Conservation (phyloP, 2,888 invertebrate species). For the Periphyllus acericola region DNA sequence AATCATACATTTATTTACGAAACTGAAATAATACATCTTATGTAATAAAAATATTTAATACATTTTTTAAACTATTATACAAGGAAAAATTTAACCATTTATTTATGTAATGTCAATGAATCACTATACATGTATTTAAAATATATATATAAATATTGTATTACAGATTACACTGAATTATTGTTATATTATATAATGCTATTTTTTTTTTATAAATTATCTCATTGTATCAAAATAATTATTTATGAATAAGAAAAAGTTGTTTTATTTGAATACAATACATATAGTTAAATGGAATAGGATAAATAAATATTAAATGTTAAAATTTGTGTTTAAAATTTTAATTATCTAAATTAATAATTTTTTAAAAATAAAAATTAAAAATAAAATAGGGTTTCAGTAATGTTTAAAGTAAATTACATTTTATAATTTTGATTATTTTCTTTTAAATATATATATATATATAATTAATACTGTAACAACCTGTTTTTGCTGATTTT, state of each 20-base stretch:
- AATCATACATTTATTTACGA: neutral
- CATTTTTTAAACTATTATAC: neutral
- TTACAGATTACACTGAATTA: neutral
- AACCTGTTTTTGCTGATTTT: conserved; percentile 6
- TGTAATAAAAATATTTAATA: neutral
- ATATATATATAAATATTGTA: conserved; percentile 1
- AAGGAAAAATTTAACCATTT: conserved; percentile 9
- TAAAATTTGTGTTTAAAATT: neutral
- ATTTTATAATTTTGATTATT: conserved; percentile 35
- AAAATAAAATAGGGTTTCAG: conserved; percentile 5
- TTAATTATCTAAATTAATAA: neutral
- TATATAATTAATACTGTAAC: neutral
- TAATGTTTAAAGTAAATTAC: conserved; percentile 6
- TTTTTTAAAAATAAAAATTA: neutral
- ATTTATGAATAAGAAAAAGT: neutral
- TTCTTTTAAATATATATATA: neutral
- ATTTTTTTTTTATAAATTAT: conserved; percentile 10
- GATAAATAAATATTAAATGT: neutral
- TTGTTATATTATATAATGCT: neutral
- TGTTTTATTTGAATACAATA: conserved; percentile 6
- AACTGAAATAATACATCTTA: neutral
- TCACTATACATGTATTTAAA: neutral
- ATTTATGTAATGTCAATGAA: neutral
- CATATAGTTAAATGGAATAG: neutral
- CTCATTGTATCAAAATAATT: conserved; percentile 20